Evolutionary conservation across 2,113 vertebrate genomes (phyloP).

Genomic region (Bos javanicus): DNA sequence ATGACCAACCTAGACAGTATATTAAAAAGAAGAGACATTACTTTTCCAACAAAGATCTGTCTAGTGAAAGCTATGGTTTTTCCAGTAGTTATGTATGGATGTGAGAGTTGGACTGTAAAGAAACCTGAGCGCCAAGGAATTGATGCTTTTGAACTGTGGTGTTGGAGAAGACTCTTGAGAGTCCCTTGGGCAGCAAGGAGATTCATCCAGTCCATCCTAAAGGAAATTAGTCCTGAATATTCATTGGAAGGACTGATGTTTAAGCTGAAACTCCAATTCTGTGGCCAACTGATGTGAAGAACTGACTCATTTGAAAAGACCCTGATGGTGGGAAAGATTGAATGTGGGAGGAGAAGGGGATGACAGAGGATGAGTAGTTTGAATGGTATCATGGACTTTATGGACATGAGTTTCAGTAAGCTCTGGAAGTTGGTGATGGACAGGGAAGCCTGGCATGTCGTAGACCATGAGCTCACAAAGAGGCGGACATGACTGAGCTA

Average conservation of each 20-base stretch:
- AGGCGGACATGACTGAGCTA: rapidly evolving
- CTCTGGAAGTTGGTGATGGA: background rate
- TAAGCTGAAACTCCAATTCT: background rate
- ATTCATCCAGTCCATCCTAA: background rate
- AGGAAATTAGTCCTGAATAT: background rate
- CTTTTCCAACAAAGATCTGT: background rate
- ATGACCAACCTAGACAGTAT: background rate
- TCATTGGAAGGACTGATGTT: background rate
- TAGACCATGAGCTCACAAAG: background rate
- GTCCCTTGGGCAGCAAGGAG: background rate
- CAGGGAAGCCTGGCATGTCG: background rate
- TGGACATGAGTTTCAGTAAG: background rate
- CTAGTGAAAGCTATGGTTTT: background rate
- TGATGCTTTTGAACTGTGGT: background rate
- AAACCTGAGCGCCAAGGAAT: background rate
- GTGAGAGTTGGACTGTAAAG: background rate
- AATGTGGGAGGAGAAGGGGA: background rate
- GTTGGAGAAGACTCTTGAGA: background rate
- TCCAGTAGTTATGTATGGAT: background rate
- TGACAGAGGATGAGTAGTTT: background rate
- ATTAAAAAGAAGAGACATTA: background rate
- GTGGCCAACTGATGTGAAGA: background rate
- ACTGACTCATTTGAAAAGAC: background rate
- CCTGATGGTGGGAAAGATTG: background rate
- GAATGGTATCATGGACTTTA: background rate